Evolutionary conservation across 2,888 invertebrate genomes (phyloP), one percentile per base, ranked within the genome.

Genomic region (Pristionchus fissidentatus): DNA sequence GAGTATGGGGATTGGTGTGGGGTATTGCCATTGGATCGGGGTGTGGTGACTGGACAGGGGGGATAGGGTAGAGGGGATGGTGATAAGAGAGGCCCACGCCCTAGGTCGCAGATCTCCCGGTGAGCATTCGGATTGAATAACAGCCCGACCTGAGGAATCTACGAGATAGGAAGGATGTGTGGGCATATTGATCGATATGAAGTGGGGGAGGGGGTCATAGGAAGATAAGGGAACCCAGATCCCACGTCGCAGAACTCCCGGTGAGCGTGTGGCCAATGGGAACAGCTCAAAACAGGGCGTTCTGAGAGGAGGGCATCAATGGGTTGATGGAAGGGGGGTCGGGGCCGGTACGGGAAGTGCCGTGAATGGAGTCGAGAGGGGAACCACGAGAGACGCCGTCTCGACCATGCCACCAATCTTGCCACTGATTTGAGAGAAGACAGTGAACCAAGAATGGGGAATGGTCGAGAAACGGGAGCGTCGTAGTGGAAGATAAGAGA

Each of bases 181-280:
- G 41, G 43, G 15, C 26, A 29, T 10, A n/a, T n/a, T n/a, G 43
- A 38, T 19, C 41, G 70, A 41, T 41, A 41, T 38, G 70, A 70
- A 70, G 43, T 13, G 66, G 15, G 41, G 70, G 70, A 66, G 8
- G 35, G 26, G 5, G 62, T 5, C n/a, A 46, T 7, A 46, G 46
- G 46, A 46, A 15, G 46, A 46, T 46, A 46, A 7, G 46, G 46
- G 7, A 46, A 46, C 46, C 46, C 7, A 7, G 46, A 15, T 22
- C 66, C 66, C 66, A 35, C 66, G 66, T 70, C 66, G 66, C 66
- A 70, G 66, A 70, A 70, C n/a, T 70, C 66, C 66, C 66, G 66
- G 66, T 70, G 66, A 70, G 41, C 66, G 41, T 41, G 66, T 19
- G 19, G 5, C 29, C 15, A 35, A 70, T 26, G 7, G 41, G n/a